A percentile compares a stretch with the other conserved stretches of the same genome.
phyloP scores from a whole-genome alignment of 2,113 vertebrate genomes.

The Anser cygnoides region DNA sequence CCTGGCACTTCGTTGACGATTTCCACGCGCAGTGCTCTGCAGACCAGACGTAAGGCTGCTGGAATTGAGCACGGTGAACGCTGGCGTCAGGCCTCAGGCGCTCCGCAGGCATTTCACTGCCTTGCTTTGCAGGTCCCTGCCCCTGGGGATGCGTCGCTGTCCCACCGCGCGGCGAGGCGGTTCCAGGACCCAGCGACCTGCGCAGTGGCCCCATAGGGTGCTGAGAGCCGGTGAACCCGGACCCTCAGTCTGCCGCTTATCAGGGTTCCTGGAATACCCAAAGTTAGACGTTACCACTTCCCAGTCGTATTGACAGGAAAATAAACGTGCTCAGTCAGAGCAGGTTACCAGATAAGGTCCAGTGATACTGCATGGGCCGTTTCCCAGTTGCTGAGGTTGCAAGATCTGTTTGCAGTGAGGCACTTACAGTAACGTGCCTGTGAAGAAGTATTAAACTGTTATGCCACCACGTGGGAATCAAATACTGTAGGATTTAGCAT shows the following conservation, averaged over 20 bases:
- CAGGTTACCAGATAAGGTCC: not conserved
- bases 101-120: not conserved
- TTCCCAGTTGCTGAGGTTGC: not conserved
- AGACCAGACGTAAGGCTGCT: not conserved
- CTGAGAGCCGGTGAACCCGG: not conserved
- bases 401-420: not conserved
- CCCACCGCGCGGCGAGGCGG: not conserved
- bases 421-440: fast-evolving
- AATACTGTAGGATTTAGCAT: fast-evolving
- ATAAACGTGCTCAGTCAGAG: not conserved
- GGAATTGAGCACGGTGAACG: not conserved
- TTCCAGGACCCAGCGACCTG: not conserved
- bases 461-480: not conserved
- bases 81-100: fast-evolving
- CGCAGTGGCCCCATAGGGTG: not conserved
- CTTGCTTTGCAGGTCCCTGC: not conserved
- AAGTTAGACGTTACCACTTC: not conserved
- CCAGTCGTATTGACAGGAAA: not conserved
- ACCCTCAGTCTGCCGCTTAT: not conserved
- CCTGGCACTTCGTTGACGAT: not conserved
- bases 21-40: not conserved
- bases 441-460: too few relatives aligned
- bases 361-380: not conserved
- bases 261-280: not conserved
- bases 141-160: not conserved